Evolutionary conservation across 2,888 invertebrate genomes (phyloP).

Genomic region (Stenodema calcarata): DNA sequence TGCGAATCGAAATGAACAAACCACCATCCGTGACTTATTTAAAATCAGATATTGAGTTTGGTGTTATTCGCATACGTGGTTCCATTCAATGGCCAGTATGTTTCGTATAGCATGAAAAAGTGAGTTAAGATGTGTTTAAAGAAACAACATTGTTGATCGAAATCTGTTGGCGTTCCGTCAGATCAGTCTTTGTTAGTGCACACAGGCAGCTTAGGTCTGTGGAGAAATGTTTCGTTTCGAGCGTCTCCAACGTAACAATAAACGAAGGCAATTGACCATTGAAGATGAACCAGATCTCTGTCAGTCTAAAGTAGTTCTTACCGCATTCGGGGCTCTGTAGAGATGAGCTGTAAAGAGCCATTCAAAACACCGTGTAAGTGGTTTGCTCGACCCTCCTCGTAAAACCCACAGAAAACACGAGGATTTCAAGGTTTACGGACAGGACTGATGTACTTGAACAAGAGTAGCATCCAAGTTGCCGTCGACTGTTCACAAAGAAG

Average conservation of each 20-base stretch:
- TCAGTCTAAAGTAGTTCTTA: background rate
- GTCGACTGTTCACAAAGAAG: background rate
- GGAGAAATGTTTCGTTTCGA: background rate
- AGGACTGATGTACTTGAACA: background rate
- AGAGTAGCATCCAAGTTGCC: background rate
- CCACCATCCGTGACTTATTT: no score
- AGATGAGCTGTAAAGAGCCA: background rate
- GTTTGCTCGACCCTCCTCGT: background rate
- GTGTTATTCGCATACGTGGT: no score
- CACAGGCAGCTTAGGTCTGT: background rate
- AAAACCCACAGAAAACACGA: background rate
- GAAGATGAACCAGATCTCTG: background rate
- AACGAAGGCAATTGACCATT: background rate
- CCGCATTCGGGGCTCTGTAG: background rate
- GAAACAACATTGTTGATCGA: no score
- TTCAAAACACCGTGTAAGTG: background rate
- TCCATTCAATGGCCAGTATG: no score
- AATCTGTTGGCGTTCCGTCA: background rate
- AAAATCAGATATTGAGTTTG: no score
- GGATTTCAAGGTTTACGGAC: slow-evolving; percentile 16
- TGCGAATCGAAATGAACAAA: no score
- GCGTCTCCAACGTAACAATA: background rate
- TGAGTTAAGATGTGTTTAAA: no score
- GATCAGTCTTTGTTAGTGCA: background rate
- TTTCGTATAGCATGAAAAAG: no score